Percentiles rank a stretch among this genome's conserved stretches.
These are phyloP conservation scores for Bombus consobrinus DNA, from an alignment of 1,140 invertebrate species.

Conservation along the genomic window DNA sequence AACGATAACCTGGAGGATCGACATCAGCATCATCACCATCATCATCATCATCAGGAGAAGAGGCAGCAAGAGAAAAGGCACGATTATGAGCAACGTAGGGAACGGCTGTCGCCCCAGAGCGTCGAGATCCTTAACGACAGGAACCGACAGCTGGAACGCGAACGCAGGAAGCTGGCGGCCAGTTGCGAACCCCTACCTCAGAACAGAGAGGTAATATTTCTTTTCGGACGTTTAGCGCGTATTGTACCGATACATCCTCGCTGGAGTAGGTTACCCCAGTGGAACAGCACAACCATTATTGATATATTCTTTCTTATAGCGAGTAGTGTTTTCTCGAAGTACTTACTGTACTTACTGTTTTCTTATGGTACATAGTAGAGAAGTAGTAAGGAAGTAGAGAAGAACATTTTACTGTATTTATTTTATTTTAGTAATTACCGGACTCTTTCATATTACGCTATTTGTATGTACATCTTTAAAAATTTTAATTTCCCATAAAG, in stretches of 20 bases:
- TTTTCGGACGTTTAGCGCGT: slow-evolving; percentile 5
- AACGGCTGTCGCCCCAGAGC: slow-evolving; percentile 78
- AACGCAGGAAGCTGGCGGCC: slow-evolving; percentile 75
- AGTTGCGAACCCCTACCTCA: slow-evolving; percentile 74
- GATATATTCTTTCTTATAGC: not conserved
- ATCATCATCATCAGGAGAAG: slow-evolving; percentile 64
- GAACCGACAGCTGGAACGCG: slow-evolving; percentile 76
- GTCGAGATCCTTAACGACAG: slow-evolving; percentile 78
- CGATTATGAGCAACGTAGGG: slow-evolving; percentile 67
- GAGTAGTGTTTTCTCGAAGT: not conserved
- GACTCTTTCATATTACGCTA: too few species aligned
- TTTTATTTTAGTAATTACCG: too few species aligned
- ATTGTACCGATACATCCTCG: not conserved
- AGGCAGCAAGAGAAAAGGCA: slow-evolving; percentile 66
- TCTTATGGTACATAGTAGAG: not conserved
- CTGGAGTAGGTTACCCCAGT: not conserved
- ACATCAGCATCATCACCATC: slow-evolving; percentile 61
- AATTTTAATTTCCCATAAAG: too few species aligned
- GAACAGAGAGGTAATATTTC: slow-evolving; percentile 63
- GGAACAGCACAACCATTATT: not conserved
- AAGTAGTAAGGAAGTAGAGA: not conserved
- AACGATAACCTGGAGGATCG: slow-evolving; percentile 76
- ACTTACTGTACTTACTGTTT: too few species aligned
- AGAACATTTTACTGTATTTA: not conserved
- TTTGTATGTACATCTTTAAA: too few species aligned